Base-by-base conservation (phyloP, 2,797 vertebrate genomes). In the Brachymystax lenok region DNA sequence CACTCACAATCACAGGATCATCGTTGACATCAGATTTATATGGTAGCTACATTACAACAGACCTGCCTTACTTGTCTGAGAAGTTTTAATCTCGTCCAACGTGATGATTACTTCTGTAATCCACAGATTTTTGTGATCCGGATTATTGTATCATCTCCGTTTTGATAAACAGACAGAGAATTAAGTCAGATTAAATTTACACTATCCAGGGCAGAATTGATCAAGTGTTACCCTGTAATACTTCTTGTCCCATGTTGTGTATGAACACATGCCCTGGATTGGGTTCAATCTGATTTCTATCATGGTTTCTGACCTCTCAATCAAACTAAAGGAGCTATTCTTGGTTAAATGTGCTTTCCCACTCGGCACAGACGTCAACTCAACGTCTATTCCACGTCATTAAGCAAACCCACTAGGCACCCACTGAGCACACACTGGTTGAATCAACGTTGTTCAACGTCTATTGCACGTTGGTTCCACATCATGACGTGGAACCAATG, bases 101-200 rank as follows among this genome's bases (percentile, higher is more conserved):
- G 87, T 89, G 83, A 87, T 85, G 85, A 90, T 87, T 91, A 86
- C 81, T 85, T 87, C 83, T 88, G 82, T 93, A 94, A 94, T 93
- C 92, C 90, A 80, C 77, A 88, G 87, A 90, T 93, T 90, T 91
- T 84, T 81, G 84, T 89, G 88, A 92, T 91, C 90, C 88, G 87
- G 90, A 94, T 93, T 90, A 93, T 90, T 73, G 88, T 87, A 90
- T 90, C 85, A 87, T 90, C 85, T 90, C 80, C 35, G 46, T 78
- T 69, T 82, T 87, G 86, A 86, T 89, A 83, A 87, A 87, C 79
- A 88, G 74, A 52, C 50, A 6, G 73, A 84, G 87, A 90, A 89
- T 83, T 88, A 87, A 79, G 82, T 81, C 79, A 80, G 84, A 88
- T 90, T 92, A 84, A 74, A 90, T 90, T 91, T 82, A 82, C 73